Evolutionary conservation across 2,113 vertebrate genomes (phyloP).

Genomic region (Clarias gariepinus): DNA sequence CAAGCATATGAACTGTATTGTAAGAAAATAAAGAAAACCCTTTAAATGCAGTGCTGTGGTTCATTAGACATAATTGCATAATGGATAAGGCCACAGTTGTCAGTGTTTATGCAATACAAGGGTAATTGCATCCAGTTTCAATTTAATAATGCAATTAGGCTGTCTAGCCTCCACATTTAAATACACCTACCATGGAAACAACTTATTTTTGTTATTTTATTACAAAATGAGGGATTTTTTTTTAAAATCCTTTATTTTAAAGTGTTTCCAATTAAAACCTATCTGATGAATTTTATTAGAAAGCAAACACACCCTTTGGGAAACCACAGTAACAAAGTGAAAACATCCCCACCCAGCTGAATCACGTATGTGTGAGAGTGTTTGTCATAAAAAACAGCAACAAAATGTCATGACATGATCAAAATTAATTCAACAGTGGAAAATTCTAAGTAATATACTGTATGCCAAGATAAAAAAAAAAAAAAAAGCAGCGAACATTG

Average conservation of each 20-base stretch:
- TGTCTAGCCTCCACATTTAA: slow-evolving; percentile 17
- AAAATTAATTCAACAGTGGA: neutral
- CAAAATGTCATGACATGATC: slow-evolving; percentile 1
- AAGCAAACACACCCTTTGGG: slow-evolving; percentile 38
- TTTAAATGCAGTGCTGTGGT: neutral
- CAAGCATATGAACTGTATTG: neutral
- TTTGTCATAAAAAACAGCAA: slow-evolving; percentile 18
- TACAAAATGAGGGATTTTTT: slow-evolving; percentile 12
- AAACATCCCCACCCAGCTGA: slow-evolving; percentile 58
- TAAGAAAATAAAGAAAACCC: neutral
- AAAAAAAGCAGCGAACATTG: neutral
- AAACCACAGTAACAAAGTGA: slow-evolving; percentile 52
- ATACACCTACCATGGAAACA: neutral
- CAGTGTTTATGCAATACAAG: neutral
- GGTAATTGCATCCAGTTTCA: neutral
- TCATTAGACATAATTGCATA: neutral
- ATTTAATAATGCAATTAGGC: neutral
- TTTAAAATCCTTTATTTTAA: neutral
- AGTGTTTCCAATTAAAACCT: slow-evolving; percentile 44
- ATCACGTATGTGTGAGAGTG: slow-evolving; percentile 38
- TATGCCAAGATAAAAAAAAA: neutral
- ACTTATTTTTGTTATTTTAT: slow-evolving; percentile 1
- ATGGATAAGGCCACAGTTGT: neutral
- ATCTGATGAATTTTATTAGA: slow-evolving; percentile 55
- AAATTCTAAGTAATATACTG: neutral